Base-by-base conservation (phyloP, 1,140 invertebrate species). In the Zaprionus camerounensis region DNA sequence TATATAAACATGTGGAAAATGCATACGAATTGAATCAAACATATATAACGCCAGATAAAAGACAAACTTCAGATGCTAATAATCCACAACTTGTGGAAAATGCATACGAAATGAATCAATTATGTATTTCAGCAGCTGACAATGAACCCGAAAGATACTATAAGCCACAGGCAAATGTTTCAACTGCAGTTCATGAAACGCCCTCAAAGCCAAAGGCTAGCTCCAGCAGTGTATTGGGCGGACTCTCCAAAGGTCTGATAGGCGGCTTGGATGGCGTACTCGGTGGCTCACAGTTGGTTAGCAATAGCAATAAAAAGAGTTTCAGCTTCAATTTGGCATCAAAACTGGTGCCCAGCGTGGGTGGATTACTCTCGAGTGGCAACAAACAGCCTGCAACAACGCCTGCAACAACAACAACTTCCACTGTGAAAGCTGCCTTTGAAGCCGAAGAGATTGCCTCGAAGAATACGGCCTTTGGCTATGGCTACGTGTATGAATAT, bases 291-390 rank as follows among this genome's bases (percentile, higher is more conserved):
- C 64, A 70, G 20, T 58, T 70, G 26, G 81, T 76, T 31, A 59
- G 44, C 24, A 69, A 15, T 12, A 64, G 76, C 12, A 69, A 36
- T 4, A 92, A 83, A 36, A 92, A 79, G 63, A 59, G 74, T 13
- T 92, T 92, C 55, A 65, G 86, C 1, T 92, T 92, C 38, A 73
- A 69, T 46, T 64, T 92, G 15, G 84, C 91, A n/a, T 92, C 91
- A 0, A 92, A 92, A 49, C 55, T 92, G 28, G 81, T 92, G 0
- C 91, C 91, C 2, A 92, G 59, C 63, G 84, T 92, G 0, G 76
- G 84, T 5, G 79, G 75, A 26, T 71, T 92, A 17, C 67, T 92
- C 26, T 67, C 79, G 9, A 64, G 61, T 22, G 63, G 64, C 3
- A 77, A n/a, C 34, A 78, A 20, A 20, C 3, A 20, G 69, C 44